A percentile compares a stretch with the other conserved stretches of the same genome.
These are phyloP conservation scores for Gari tellinella DNA, from an alignment of 2,888 invertebrate species.

Conservation along the genomic window DNA sequence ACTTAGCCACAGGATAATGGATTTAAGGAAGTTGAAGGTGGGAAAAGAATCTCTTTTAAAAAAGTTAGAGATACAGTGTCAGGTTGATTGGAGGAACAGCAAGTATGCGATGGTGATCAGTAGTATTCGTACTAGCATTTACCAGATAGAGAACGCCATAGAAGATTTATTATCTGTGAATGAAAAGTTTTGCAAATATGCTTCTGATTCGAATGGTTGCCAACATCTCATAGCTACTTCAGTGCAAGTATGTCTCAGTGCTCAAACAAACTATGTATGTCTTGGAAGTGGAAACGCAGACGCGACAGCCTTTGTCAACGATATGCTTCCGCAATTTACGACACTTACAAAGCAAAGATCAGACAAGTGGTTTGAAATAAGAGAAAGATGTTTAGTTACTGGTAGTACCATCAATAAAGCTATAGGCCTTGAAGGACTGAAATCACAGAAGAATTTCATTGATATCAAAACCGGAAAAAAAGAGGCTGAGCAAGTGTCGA, in stretches of 20 bases:
- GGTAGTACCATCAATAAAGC: constrained; percentile 32
- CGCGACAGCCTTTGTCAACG: too few relatives aligned
- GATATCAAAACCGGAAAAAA: not conserved
- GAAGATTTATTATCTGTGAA: not conserved
- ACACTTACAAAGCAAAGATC: constrained; percentile 43
- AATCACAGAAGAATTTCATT: constrained; percentile 16
- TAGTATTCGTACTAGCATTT: too few relatives aligned
- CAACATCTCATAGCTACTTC: not conserved
- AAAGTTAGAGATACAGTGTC: constrained; percentile 3
- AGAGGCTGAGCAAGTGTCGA: not conserved
- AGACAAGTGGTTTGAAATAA: constrained; percentile 8
- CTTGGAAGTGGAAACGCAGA: too few relatives aligned
- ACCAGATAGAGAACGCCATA: not conserved
- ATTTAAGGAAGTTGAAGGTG: not conserved
- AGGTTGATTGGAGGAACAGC: constrained; percentile 19
- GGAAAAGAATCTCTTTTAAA: constrained; percentile 1
- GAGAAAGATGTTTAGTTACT: constrained; percentile 21
- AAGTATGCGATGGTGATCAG: constrained; percentile 25
- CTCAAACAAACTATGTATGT: constrained; percentile 5
- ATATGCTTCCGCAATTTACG: not conserved
- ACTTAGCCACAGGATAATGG: not conserved
- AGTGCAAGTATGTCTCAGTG: not conserved
- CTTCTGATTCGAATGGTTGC: not conserved
- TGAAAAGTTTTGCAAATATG: not conserved
- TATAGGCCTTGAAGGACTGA: constrained; percentile 33